Evolutionary conservation across 2,113 vertebrate genomes (phyloP).

Genomic region (Calyptommatus sinebrachiatus): DNA sequence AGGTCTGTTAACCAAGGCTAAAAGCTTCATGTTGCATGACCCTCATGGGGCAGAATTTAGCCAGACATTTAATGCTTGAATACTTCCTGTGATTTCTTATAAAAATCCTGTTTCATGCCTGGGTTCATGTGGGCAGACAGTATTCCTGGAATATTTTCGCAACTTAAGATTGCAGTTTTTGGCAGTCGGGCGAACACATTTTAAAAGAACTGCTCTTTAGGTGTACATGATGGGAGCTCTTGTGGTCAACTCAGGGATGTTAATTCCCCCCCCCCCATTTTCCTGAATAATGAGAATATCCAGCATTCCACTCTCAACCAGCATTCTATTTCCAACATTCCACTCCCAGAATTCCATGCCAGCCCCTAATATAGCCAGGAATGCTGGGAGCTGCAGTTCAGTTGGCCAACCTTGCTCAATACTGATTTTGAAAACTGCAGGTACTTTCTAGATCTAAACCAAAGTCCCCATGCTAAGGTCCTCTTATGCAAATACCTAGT

Average conservation of each 20-base stretch:
- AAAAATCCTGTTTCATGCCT: conserved; percentile 2
- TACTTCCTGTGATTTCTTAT: neutral
- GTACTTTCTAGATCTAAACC: too few relatives aligned
- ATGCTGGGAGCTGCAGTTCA: neutral
- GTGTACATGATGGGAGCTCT: neutral
- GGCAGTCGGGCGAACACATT: too few relatives aligned
- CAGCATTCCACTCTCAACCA: too few relatives aligned
- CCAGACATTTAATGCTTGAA: neutral
- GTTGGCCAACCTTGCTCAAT: too few relatives aligned
- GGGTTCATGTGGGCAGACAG: neutral
- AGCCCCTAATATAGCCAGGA: neutral
- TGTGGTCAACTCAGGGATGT: too few relatives aligned
- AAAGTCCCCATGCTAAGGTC: too few relatives aligned
- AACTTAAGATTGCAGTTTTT: neutral
- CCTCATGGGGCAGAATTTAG: neutral
- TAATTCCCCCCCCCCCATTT: neutral
- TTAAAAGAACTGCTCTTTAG: neutral
- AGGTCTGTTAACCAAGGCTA: too few relatives aligned
- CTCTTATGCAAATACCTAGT: too few relatives aligned
- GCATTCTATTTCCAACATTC: too few relatives aligned
- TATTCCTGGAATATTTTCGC: neutral
- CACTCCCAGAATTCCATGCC: too few relatives aligned
- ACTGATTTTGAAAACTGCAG: too few relatives aligned
- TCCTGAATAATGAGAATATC: neutral
- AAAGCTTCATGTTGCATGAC: too few relatives aligned